Base-by-base conservation (phyloP, 2,113 vertebrate genomes). In the Polypterus bichir region DNA sequence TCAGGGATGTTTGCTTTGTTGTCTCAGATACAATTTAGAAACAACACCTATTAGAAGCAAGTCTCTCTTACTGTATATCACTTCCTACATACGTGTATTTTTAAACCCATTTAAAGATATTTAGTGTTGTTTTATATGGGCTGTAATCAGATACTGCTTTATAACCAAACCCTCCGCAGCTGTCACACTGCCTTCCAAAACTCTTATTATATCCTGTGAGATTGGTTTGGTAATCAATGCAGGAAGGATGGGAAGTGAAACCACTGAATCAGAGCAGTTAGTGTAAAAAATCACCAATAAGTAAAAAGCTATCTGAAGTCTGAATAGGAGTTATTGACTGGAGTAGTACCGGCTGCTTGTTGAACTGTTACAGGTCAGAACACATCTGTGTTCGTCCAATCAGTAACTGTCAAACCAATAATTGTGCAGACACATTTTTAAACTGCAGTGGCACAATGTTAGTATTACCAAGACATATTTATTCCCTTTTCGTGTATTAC, bases 241-340 rank as follows among this genome's bases (percentile, higher is more conserved):
- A 63, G 65, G 68, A 57, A 65, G 73, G 71, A 69, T 70, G 66
- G 66, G 65, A 46, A 64, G 44, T 59, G 44, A 71, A 65, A 62
- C 60, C 59, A 61, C 49, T 47, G 52, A 62, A 55, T 58, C 59
- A 54, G 49, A 61, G 46, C 63, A 58, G 44, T 49, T 62, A 10
- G 45, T 54, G 59, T 60, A 66, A 70, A 69, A 68, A 74, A 74
- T 73, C 57, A 71, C 69, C 69, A 49, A 66, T 69, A 75, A 65
- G 69, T 66, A 68, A 71, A 74, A 71, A 71, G 69, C 73, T 73
- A 69, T 75, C 73, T 70, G 68, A 68, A 64, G 65, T 65, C 62
- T 65, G 67, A 75, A 71, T 70, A 63, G 61, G 70, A 69, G 68
- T 68, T 75, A 73, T 75, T 77, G 75, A 77, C 74, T 64, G 63